Evolutionary conservation across 30 jellyfish, hydroid and myxozoan genomes (phyloP), one percentile per base, ranked within the genome.

Genomic region (Aurelia aurita): DNA sequence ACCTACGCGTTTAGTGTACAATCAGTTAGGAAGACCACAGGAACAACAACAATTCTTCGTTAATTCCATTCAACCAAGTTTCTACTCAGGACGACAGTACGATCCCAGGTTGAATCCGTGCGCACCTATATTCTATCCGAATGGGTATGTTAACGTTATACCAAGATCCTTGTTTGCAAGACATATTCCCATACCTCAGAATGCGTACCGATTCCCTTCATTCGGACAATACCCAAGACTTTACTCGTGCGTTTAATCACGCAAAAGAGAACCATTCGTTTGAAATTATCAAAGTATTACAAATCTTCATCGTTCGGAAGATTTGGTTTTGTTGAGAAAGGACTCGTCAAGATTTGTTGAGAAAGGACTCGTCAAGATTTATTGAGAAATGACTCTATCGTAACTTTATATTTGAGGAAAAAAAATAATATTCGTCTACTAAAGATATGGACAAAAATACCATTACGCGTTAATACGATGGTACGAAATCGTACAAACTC

Each of bases 311-410:
- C 64, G 64, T 53, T 53, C 44, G 44, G 44, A 32, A 32, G 44
- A 32, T 32, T 14, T 53, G 64, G 39, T 62, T 62, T 62, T 62
- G 74, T 62, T 62, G 74, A 62, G 74, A 62, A 62, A 62, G 74
- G 74, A 62, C 74, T 62, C 74, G 74, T 62, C 39, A 25, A 13
- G 1, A 23, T 62, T 23, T 3, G 39, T 53, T 20, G 64, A 53
- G 64, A 20, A 53, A 53, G 3, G 64, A 53, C 64, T 20, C 64
- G 74, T 62, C 39, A 25, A 13, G 1, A 23, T 62, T 23, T 3
- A 10, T 53, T 20, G 64, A 53, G 64, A 20, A 53, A 53, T 16
- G 64, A 53, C 64, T 20, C 64, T 20, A 53, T 16, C 64, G 64
- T 20, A 53, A 53, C 64, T 53, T 53, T 53, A 53, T 53, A 53